These are phyloP conservation scores for Phymatocera aterrima DNA, from an alignment of 2,888 invertebrate species.

Conservation along the genomic window DNA sequence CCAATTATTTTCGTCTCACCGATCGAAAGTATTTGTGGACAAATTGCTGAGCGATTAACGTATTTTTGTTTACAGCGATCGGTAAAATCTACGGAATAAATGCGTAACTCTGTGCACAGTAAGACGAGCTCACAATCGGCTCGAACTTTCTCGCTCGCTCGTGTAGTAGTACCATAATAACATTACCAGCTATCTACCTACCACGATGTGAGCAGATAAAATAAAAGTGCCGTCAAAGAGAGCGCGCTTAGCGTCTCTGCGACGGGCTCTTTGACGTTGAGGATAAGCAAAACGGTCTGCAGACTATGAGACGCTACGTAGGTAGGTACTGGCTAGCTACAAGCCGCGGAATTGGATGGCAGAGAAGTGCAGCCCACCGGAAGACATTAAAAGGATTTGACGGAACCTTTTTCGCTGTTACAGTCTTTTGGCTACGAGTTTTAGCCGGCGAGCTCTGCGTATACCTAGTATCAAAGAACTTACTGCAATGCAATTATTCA, in stretches of 20 bases:
- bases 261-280: conserved; percentile 17
- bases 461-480: neutral
- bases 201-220: neutral
- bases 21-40: too few relatives aligned
- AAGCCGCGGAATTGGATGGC: neutral
- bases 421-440: neutral
- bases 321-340: neutral
- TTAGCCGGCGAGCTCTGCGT: neutral
- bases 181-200: neutral
- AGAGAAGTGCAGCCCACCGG: conserved; percentile 13
- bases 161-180: neutral
- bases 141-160: neutral
- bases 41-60: too few relatives aligned
- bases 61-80: too few relatives aligned
- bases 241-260: neutral
- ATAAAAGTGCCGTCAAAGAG: conserved; percentile 24
- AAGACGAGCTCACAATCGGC: neutral
- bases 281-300: neutral
- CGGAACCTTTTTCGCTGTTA: neutral
- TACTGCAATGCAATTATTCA: too few relatives aligned
- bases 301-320: neutral
- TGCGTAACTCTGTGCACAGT: too few relatives aligned
- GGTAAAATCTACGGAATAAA: too few relatives aligned
- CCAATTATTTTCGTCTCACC: too few relatives aligned
- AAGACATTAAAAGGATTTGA: conserved; percentile 24